phyloP scores from a whole-genome alignment of 2,113 vertebrate species.

The Lamprotornis superbus region DNA sequence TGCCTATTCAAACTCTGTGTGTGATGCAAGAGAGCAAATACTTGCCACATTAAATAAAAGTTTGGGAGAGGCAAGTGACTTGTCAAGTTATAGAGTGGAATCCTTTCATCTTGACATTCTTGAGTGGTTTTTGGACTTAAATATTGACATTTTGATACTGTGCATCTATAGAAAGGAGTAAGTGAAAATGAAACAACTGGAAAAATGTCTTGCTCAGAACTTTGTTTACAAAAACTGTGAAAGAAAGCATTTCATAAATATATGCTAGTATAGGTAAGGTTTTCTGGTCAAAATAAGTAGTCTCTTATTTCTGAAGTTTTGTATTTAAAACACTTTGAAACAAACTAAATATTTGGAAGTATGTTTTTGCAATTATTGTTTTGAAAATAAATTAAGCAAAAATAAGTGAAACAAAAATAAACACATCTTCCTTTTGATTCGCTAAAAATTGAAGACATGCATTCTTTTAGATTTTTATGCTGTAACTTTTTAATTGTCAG shows the following conservation, averaged over 20 bases:
- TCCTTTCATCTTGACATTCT: background rate
- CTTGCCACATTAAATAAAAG: background rate
- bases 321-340: background rate
- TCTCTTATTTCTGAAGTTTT: background rate
- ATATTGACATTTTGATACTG: background rate
- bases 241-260: background rate
- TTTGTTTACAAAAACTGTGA: background rate
- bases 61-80: background rate
- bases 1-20: background rate
- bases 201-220: background rate
- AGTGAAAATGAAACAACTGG: background rate
- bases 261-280: background rate
- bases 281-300: background rate
- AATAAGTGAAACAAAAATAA: background rate
- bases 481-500: background rate
- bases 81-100: background rate
- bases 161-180: background rate
- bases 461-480: background rate
- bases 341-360: background rate
- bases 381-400: background rate
- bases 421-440: background rate
- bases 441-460: background rate
- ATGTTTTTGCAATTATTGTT: background rate
- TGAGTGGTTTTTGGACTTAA: background rate
- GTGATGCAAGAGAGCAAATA: constrained; percentile 14